Percentiles rank a stretch among this genome's conserved stretches.
Evolutionary conservation across 2,113 vertebrate genomes (phyloP).

Genomic region (Collichthys lucidus): DNA sequence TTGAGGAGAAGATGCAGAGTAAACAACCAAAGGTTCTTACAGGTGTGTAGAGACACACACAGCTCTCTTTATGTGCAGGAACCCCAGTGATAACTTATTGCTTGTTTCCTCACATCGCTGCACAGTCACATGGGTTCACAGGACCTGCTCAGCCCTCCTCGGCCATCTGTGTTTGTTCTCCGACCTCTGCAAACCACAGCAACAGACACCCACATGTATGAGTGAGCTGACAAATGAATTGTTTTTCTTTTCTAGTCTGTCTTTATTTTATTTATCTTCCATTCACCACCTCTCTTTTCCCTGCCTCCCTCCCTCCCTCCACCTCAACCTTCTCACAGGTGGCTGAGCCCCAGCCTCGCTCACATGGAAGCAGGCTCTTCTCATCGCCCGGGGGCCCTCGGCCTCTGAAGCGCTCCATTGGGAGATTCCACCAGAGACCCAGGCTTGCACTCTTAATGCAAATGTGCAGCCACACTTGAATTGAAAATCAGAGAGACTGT

Average conservation of each 20-base stretch:
- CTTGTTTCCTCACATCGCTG: constrained; percentile 73
- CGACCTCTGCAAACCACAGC: constrained; percentile 14
- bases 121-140: constrained; percentile 78
- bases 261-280: constrained; percentile 11
- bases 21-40: constrained; percentile 54
- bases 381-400: constrained; percentile 65
- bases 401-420: constrained; percentile 81
- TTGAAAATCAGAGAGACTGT: constrained; percentile 64
- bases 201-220: constrained; percentile 41
- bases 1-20: constrained; percentile 15
- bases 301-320: constrained; percentile 3
- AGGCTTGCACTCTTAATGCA: constrained; percentile 72
- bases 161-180: constrained; percentile 61
- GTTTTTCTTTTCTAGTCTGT: constrained; percentile 7
- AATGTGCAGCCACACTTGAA: constrained; percentile 64
- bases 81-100: constrained; percentile 76
- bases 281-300: background rate
- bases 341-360: constrained; percentile 62
- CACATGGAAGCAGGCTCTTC: constrained; percentile 51
- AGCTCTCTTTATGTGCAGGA: constrained; percentile 36
- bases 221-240: constrained; percentile 74
- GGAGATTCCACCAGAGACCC: constrained; percentile 64
- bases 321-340: constrained; percentile 48
- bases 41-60: constrained; percentile 57
- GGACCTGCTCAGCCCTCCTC: constrained; percentile 77